Percentiles rank a stretch among this genome's conserved stretches.
phyloP scores from a whole-genome alignment of 2,113 vertebrate genomes.

The Phycodurus eques region DNA sequence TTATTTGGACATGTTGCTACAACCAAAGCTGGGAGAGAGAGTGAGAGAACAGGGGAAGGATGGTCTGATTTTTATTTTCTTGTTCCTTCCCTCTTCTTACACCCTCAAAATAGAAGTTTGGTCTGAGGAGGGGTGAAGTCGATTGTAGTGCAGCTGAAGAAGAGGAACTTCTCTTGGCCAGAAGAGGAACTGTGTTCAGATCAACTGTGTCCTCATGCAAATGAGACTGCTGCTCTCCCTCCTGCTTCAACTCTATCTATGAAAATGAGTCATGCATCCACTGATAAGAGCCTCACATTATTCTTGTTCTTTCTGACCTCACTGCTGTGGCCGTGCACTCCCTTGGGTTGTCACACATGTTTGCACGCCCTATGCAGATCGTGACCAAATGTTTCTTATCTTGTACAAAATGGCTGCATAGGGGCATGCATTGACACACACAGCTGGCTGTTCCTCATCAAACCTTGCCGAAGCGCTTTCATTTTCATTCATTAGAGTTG shows the following conservation, averaged over 20 bases:
- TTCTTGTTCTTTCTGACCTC: not conserved
- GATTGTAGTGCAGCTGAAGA: constrained; percentile 19
- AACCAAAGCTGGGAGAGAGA: constrained; percentile 46
- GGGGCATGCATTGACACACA: not conserved
- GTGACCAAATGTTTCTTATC: constrained; percentile 4
- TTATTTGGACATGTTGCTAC: constrained; percentile 86
- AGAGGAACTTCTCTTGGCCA: constrained; percentile 38
- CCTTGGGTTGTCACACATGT: not conserved
- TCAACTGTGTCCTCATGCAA: constrained; percentile 55
- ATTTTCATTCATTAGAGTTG: constrained; percentile 34
- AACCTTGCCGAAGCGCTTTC: constrained; percentile 22
- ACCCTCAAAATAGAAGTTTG: constrained; percentile 37
- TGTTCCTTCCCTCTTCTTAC: constrained; percentile 37
- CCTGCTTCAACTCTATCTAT: constrained; percentile 29
- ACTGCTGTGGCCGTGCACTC: constrained; percentile 16
- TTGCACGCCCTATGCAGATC: constrained; percentile 3
- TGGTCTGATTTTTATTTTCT: constrained; percentile 56
- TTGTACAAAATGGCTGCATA: not conserved
- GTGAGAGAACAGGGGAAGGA: constrained; percentile 44
- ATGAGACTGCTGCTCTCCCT: constrained; percentile 23
- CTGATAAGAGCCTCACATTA: constrained; percentile 11
- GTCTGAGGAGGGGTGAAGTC: constrained; percentile 41
- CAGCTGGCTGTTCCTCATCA: not conserved
- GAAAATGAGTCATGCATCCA: constrained; percentile 53
- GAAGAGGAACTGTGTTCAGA: constrained; percentile 51